Conservation (phyloP, 1,140 invertebrate genomes). For the Grapholita molesta region DNA sequence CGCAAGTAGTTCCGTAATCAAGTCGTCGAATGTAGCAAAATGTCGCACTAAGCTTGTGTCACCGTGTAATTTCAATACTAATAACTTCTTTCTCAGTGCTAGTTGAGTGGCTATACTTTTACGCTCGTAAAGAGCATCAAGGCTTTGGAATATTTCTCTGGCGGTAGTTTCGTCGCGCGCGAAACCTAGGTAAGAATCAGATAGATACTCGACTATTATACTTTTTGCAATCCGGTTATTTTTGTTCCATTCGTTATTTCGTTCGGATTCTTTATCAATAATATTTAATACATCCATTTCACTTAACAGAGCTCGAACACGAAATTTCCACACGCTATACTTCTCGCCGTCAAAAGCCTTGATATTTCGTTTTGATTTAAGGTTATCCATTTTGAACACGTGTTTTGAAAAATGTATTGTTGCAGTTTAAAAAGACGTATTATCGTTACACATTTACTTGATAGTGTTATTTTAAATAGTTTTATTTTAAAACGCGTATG, state of each 20-base stretch:
- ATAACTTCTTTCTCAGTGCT: conserved; percentile 50
- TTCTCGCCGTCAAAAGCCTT: conserved; percentile 42
- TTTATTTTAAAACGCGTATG: too few species aligned
- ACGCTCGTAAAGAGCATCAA: conserved; percentile 58
- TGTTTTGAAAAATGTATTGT: background rate
- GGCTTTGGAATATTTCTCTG: conserved; percentile 46
- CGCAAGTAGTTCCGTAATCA: conserved; percentile 53
- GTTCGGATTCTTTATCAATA: conserved; percentile 33
- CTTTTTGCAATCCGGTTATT: conserved; percentile 44
- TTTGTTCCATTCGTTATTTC: conserved; percentile 42
- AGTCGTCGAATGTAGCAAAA: conserved; percentile 56
- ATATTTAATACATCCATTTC: conserved; percentile 38
- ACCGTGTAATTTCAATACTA: conserved; percentile 50
- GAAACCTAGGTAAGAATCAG: conserved; percentile 51
- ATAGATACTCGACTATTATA: conserved; percentile 50
- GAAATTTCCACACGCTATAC: conserved; percentile 46
- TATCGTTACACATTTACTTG: too few species aligned
- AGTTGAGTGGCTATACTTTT: conserved; percentile 60
- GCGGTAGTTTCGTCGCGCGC: conserved; percentile 39
- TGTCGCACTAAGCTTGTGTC: conserved; percentile 50
- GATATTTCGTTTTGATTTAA: conserved; percentile 37
- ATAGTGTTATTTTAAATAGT: too few species aligned
- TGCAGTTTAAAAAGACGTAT: too few species aligned
- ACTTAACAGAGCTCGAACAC: conserved; percentile 34
- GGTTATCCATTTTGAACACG: conserved; percentile 30